Evolutionary conservation across 2,797 vertebrate genomes (phyloP).

Genomic region (Melanotaenia boesemani): DNA sequence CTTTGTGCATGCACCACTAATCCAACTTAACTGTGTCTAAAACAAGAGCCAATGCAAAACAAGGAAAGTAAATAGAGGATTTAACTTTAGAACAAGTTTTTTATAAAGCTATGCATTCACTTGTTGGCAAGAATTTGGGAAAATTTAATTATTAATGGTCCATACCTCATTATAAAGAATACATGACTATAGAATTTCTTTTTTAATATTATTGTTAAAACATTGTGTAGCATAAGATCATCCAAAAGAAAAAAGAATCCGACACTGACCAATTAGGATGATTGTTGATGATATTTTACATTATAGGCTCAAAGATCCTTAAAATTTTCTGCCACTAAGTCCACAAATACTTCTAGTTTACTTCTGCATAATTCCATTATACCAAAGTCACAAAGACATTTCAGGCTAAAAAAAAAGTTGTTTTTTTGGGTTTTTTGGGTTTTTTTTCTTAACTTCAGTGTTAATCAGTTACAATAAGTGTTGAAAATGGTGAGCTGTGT

Average conservation of each 20-base stretch:
- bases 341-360: too few species aligned
- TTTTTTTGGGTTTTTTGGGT: too few species aligned
- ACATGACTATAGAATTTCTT: neutral
- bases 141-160: neutral
- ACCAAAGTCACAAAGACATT: neutral
- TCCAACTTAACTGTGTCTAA: slow-evolving; percentile 43
- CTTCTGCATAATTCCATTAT: neutral
- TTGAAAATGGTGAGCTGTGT: neutral
- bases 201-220: neutral
- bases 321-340: too few species aligned
- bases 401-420: neutral
- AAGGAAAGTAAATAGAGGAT: slow-evolving; percentile 16
- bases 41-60: slow-evolving; percentile 39
- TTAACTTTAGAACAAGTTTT: too few species aligned
- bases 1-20: slow-evolving; percentile 41
- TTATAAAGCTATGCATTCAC: too few species aligned
- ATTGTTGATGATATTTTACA: too few species aligned
- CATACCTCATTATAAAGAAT: neutral
- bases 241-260: neutral
- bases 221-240: neutral
- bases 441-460: neutral
- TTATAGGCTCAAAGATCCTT: too few species aligned
- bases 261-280: neutral
- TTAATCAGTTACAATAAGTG: neutral
- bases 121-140: too few species aligned